These are phyloP conservation scores for Galagoides demidoff DNA, from an alignment of 2,797 vertebrate genomes.

Conservation along the genomic window DNA sequence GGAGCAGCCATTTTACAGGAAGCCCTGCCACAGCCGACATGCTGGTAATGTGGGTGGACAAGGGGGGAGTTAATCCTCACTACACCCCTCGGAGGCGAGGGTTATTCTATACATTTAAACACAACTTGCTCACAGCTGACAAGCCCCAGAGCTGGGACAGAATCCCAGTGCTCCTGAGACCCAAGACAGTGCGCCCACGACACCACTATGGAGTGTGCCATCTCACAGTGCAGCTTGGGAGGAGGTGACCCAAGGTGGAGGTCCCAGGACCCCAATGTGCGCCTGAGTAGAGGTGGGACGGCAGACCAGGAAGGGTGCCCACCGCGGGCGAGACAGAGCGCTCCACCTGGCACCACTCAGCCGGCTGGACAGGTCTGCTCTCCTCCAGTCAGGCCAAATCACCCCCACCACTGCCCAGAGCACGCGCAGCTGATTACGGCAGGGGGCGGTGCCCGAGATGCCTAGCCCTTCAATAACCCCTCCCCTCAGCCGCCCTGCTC, in stretches of 20 bases:
- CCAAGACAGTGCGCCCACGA: accelerated
- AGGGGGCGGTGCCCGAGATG: background rate
- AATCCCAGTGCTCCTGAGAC: background rate
- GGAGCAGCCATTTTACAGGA: background rate
- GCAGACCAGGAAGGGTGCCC: background rate
- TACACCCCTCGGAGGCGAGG: background rate
- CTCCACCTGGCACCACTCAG: background rate
- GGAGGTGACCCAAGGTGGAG: background rate
- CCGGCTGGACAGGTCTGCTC: accelerated
- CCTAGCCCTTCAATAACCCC: accelerated
- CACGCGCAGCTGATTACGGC: accelerated
- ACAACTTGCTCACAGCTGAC: background rate
- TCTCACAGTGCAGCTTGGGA: background rate
- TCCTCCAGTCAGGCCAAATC: accelerated
- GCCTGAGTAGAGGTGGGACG: accelerated
- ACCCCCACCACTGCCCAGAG: accelerated
- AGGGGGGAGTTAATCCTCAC: no score
- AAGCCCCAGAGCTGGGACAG: background rate
- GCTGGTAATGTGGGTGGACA: background rate
- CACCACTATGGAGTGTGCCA: background rate
- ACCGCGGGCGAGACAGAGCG: slow-evolving; percentile 1
- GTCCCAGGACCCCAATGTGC: background rate
- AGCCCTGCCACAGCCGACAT: background rate
- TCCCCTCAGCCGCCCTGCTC: background rate
- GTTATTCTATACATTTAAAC: no score